A percentile compares a stretch with the other conserved stretches of the same genome.
Conservation (phyloP, 1,140 invertebrate species). For the Spodoptera litura region DNA sequence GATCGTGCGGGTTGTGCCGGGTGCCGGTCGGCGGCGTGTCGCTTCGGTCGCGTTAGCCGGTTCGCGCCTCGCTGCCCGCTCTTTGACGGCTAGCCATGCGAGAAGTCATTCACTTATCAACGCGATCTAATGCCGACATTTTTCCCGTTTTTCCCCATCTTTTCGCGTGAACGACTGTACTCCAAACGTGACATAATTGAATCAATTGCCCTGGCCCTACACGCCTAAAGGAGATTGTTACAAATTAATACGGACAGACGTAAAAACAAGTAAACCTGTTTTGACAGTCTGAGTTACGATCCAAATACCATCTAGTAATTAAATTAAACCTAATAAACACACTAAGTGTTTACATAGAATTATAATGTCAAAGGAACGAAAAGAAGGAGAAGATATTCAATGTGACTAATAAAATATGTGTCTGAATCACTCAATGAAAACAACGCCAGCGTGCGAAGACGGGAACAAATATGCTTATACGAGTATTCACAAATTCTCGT, state of each 20-base stretch:
- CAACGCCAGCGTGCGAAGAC: too few relatives aligned
- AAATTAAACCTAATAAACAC: too few relatives aligned
- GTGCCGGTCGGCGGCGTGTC: not conserved
- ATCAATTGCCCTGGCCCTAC: conserved; percentile 69
- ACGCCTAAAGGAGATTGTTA: conserved; percentile 61
- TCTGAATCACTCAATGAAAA: too few relatives aligned
- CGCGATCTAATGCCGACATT: conserved; percentile 80
- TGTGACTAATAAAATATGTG: too few relatives aligned
- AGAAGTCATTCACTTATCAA: conserved; percentile 84
- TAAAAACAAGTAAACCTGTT: conserved; percentile 51
- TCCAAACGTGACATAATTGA: conserved; percentile 82
- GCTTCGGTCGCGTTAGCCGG: conserved; percentile 47
- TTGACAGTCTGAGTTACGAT: not conserved
- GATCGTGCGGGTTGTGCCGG: conserved; percentile 1
- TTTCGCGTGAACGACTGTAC: conserved; percentile 74
- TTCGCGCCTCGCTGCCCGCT: conserved; percentile 72
- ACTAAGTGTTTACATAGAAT: not conserved
- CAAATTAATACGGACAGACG: conserved; percentile 78
- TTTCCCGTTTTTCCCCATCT: conserved; percentile 83
- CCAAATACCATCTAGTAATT: too few relatives aligned
- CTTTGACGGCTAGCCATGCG: conserved; percentile 83
- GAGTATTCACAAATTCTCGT: too few relatives aligned
- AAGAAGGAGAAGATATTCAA: too few relatives aligned
- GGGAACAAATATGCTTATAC: too few relatives aligned
- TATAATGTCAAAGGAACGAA: too few relatives aligned